Conservation (phyloP, 1,140 invertebrate genomes). For the Frieseomelitta varia region DNA sequence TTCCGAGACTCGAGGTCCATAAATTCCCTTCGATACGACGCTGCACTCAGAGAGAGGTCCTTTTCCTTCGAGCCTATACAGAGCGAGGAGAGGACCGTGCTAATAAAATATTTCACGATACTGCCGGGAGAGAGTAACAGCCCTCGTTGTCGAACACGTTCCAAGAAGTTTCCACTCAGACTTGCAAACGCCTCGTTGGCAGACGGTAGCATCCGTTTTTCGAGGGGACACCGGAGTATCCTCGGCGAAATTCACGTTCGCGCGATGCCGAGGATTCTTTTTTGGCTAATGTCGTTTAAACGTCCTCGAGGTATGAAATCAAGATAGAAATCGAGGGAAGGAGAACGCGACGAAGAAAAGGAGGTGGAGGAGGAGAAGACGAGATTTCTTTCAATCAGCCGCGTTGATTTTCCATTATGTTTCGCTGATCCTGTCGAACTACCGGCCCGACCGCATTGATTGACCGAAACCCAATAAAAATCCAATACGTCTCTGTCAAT, state of each 20-base stretch:
- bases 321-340: background rate
- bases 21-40: slow-evolving; percentile 21
- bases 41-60: slow-evolving; percentile 14
- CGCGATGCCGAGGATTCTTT: background rate
- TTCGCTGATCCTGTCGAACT: slow-evolving; percentile 11
- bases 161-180: slow-evolving; percentile 33
- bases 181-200: slow-evolving; percentile 21
- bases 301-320: background rate
- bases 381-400: background rate
- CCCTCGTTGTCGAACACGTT: slow-evolving; percentile 31
- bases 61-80: slow-evolving; percentile 4
- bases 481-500: slow-evolving; percentile 67
- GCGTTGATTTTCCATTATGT: slow-evolving; percentile 44
- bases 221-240: background rate
- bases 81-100: background rate
- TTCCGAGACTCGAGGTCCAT: background rate
- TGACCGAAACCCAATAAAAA: slow-evolving; percentile 71
- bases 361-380: background rate
- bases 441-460: slow-evolving; percentile 49
- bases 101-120: slow-evolving; percentile 40
- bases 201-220: background rate
- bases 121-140: slow-evolving; percentile 15
- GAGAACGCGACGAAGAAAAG: background rate
- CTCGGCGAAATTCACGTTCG: background rate
- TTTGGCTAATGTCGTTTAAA: slow-evolving; percentile 27